Evolutionary conservation across 1,140 invertebrate genomes (phyloP).

Genomic region (Tetraneura akinire): DNA sequence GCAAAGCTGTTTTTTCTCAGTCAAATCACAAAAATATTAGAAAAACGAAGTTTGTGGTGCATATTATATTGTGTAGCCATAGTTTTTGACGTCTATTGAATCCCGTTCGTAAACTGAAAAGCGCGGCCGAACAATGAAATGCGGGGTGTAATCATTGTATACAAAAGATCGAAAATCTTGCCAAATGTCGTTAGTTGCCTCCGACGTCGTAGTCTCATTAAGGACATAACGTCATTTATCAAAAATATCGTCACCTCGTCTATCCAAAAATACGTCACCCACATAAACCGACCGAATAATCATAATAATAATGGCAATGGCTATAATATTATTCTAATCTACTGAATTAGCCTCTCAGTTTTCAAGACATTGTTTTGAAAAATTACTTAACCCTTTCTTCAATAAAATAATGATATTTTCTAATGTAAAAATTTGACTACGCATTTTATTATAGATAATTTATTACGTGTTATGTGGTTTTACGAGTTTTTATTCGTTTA

Average conservation of each 20-base stretch:
- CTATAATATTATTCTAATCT: slow-evolving; percentile 38
- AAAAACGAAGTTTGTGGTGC: slow-evolving; percentile 37
- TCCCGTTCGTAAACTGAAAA: slow-evolving; percentile 36
- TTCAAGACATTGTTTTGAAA: slow-evolving; percentile 27
- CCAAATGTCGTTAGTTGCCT: slow-evolving; percentile 47
- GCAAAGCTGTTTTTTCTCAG: not conserved
- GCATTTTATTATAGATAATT: too few relatives aligned
- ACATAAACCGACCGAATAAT: slow-evolving; percentile 41
- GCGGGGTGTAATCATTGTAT: slow-evolving; percentile 42
- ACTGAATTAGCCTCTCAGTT: not conserved
- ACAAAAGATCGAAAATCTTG: slow-evolving; percentile 50
- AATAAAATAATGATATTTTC: too few relatives aligned
- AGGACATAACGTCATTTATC: slow-evolving; percentile 42
- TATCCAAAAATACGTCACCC: slow-evolving; percentile 36
- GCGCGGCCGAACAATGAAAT: slow-evolving; percentile 35
- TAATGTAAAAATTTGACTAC: too few relatives aligned
- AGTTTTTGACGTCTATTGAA: slow-evolving; percentile 40
- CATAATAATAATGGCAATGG: slow-evolving; percentile 31
- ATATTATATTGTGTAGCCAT: slow-evolving; percentile 16
- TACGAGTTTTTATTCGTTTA: too few relatives aligned
- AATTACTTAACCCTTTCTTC: slow-evolving; percentile 34
- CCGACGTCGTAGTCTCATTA: slow-evolving; percentile 42
- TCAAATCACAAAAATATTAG: slow-evolving; percentile 38
- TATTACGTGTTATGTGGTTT: too few relatives aligned
- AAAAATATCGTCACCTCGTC: slow-evolving; percentile 38